Evolutionary conservation across 2,888 invertebrate species (phyloP), one percentile per base, ranked within the genome.

Genomic region (Proisotoma minuta): DNA sequence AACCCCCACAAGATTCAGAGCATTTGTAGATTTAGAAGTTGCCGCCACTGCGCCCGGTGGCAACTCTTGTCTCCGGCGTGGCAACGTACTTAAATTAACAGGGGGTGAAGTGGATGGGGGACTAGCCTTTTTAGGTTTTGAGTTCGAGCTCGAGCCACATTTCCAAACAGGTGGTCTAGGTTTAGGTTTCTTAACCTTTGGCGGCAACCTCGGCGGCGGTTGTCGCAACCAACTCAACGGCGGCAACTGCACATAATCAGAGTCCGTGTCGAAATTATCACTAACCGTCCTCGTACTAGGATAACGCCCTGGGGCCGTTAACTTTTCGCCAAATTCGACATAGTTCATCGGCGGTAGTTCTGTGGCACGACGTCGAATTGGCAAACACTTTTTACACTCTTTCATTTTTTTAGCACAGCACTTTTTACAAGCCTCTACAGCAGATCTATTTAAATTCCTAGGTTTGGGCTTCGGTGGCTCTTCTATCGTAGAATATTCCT

Each of bases 221-320:
- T 63, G 62, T 3, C 70, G 70, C 10, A 65, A 68, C 8, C 67
- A 70, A 58, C 66, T 61, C 10, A 73, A 57, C 4, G 74, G 74
- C n/a, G 78, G 77, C 75, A 91, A 80, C 64, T 91, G 88, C 1
- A 92, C 92, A 76, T 93, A 93, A 77, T 93, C 92, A 27, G 90
- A 91, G 75, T 91, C 90, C 0, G 92, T 91, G 77, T 92, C 91
- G 75, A 92, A 82, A 0, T 89, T 91, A 71, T 87, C 86, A 74
- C 91, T 90, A 43, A 91, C 88, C 1, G 89, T 73, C 43, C 73
- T 67, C 23, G 70, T 70, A 39, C 68, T 63, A 54, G 74, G 69
- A 24, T 69, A 73, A 26, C 61, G 64, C 29, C 72, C 72, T 62
- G 71, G 73, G n/a, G n/a, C n/a, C 51, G 70, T 67, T 43, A 72